A percentile compares a stretch with the other conserved stretches of the same genome.
Conservation (phyloP, 2,113 vertebrate species). For the Heterotilapia buettikoferi region DNA sequence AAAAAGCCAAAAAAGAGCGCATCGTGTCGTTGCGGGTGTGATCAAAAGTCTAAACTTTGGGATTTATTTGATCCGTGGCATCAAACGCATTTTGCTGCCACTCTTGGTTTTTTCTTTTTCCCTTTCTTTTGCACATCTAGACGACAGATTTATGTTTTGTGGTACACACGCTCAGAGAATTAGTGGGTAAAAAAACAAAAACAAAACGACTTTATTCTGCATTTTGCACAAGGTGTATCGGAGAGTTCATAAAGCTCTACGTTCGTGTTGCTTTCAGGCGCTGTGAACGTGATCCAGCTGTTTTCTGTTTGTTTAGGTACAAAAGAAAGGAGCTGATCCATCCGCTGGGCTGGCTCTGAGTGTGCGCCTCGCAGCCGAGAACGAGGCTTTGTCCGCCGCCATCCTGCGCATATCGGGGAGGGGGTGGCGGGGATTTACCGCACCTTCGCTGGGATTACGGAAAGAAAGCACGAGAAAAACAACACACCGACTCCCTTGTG, state of each 20-base stretch:
- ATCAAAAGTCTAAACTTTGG: conserved; percentile 34
- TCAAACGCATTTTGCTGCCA: not conserved
- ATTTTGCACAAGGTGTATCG: not conserved
- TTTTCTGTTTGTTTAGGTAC: conserved; percentile 43
- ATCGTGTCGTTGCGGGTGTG: not conserved
- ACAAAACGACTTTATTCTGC: not conserved
- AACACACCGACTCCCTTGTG: conserved; percentile 35
- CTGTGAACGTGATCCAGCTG: not conserved
- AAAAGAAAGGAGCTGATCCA: conserved; percentile 27
- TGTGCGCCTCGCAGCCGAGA: conserved; percentile 34
- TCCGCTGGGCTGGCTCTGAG: conserved; percentile 43
- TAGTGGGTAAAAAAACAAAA: fast-evolving
- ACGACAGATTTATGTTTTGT: not conserved
- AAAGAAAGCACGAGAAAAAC: conserved; percentile 7
- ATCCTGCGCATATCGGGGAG: conserved; percentile 51
- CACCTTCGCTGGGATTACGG: conserved; percentile 62
- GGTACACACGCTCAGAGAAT: not conserved
- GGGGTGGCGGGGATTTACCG: conserved; percentile 67
- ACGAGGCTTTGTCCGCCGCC: conserved; percentile 66
- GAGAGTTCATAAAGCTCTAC: not conserved
- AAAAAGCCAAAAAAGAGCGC: not conserved
- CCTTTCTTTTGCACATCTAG: not conserved
- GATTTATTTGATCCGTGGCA: conserved; percentile 2
- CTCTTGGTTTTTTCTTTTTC: not conserved
- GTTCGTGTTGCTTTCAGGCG: not conserved